phyloP scores from a whole-genome alignment of 2,797 vertebrate species.

The Tragopan temminckii region DNA sequence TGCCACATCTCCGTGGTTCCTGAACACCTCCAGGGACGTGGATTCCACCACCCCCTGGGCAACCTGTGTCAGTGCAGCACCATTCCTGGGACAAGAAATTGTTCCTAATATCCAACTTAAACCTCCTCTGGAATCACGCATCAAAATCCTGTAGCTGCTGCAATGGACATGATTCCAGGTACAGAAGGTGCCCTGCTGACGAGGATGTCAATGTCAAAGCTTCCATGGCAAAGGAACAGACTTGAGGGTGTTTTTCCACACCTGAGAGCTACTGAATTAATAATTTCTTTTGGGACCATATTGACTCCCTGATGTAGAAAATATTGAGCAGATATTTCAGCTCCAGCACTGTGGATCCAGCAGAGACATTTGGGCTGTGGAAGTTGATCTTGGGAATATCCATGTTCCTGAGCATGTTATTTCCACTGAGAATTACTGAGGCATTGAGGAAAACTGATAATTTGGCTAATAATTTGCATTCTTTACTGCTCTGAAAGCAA shows the following conservation, averaged over 20 bases:
- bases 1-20: too few relatives aligned
- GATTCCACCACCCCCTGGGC: too few relatives aligned
- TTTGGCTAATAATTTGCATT: neutral
- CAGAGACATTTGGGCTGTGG: neutral
- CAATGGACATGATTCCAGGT: neutral
- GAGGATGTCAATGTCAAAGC: neutral
- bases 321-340: too few relatives aligned
- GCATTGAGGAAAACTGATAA: neutral
- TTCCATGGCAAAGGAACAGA: fast-evolving
- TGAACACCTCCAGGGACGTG: too few relatives aligned
- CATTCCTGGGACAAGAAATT: too few relatives aligned
- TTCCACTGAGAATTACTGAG: neutral
- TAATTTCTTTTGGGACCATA: too few relatives aligned
- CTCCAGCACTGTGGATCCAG: too few relatives aligned
- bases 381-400: neutral
- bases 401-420: fast-evolving
- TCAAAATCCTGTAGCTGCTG: neutral
- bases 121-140: neutral
- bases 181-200: neutral
- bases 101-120: too few relatives aligned
- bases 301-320: too few relatives aligned
- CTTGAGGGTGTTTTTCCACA: neutral
- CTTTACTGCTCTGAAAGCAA: neutral
- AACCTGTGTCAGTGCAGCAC: too few relatives aligned
- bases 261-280: too few relatives aligned